Evolutionary conservation across 2,113 vertebrate genomes (phyloP), one percentile per base, ranked within the genome.

Genomic region (Nycticebus coucang): DNA sequence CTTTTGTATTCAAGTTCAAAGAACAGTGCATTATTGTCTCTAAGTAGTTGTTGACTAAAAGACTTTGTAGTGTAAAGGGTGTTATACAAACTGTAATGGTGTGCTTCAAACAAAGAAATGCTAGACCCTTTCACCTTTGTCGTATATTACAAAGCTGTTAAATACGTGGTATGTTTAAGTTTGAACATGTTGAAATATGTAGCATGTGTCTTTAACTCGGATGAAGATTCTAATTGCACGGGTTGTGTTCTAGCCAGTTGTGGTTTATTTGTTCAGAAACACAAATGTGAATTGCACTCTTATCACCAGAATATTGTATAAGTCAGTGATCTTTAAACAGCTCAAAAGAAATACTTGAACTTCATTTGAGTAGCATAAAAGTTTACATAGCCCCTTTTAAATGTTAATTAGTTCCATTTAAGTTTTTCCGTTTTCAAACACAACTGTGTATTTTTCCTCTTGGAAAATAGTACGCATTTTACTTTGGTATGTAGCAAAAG

Each of bases 1-100:
- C 98, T 99, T 99, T 98, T 98, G 96, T 98, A 98, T 93, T 98
- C 98, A 98, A 96, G 98, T 98, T 98, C 98, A 98, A 98, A 98
- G 98, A 98, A 98, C 98, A 98, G 98, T 97, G 97, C 97, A 98
- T 98, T 98, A 98, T 97, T 98, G 98, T 98, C 97, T 98, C 97
- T 98, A 89, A 98, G 96, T 98, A 99, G 98, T 96, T 97, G 97
- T 98, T 98, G 98, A 98, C 98, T 98, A 97, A 95, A 97, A 97
- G 98, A 88, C 35, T 98, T 94, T 96, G 92, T 97, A 94, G 95
- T 91, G 74, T 96, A 93, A 98, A 98, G 98, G 97, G 97, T 98
- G 95, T 98, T 98, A 96, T 97, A 98, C 98, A 98, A 98, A 98
- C 98, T 97, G 89, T 95, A 96, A 97, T 97, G 98, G 98, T 98